Evolutionary conservation across 2,888 invertebrate species (phyloP).

Genomic region (Nyleta sp.): DNA sequence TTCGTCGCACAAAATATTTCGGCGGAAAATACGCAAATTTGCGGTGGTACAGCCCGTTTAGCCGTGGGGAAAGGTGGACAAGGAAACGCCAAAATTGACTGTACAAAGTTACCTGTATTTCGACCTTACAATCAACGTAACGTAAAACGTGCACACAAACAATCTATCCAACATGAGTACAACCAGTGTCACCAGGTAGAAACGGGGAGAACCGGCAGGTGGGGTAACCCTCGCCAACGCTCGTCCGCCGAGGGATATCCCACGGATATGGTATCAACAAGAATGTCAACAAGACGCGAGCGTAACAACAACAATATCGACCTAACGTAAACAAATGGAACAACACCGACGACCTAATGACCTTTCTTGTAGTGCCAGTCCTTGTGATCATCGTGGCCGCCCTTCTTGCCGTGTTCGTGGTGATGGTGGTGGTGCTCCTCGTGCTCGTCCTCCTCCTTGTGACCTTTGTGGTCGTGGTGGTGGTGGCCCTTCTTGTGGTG

Average conservation of each 20-base stretch:
- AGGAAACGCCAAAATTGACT: too few species aligned
- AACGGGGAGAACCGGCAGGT: too few species aligned
- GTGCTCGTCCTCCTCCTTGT: conserved; percentile 27
- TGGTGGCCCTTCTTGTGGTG: conserved; percentile 54
- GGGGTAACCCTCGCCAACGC: too few species aligned
- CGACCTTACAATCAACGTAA: too few species aligned
- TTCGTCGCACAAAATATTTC: conserved; percentile 45
- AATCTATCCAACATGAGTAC: too few species aligned
- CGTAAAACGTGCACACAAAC: too few species aligned
- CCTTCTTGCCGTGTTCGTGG: conserved; percentile 43
- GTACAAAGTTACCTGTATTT: too few species aligned
- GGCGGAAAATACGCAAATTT: conserved; percentile 58
- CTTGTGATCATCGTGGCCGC: conserved; percentile 46
- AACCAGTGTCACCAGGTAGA: too few species aligned
- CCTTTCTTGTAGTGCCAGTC: conserved; percentile 59
- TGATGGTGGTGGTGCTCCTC: conserved; percentile 45
- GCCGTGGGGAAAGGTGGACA: too few species aligned
- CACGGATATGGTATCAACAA: neutral
- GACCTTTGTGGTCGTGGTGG: conserved; percentile 52
- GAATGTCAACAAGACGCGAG: neutral
- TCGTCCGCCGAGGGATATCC: too few species aligned
- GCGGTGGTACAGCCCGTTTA: too few species aligned
- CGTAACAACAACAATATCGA: neutral
- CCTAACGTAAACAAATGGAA: neutral
- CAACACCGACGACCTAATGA: conserved; percentile 4